phyloP scores from a whole-genome alignment of 2,888 invertebrate genomes.

The Platycheirus albimanus region DNA sequence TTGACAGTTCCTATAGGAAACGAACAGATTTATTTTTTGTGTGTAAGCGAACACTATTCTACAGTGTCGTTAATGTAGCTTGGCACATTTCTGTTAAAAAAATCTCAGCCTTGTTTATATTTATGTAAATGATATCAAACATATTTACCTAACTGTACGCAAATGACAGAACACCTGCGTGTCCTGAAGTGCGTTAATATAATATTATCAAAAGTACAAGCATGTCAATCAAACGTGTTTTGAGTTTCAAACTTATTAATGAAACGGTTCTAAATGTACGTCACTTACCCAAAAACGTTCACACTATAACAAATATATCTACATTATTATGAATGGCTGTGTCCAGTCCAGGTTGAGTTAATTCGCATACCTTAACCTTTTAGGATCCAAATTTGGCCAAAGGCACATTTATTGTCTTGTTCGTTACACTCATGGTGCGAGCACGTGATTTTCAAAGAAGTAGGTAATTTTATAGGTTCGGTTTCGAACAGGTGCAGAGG shows the following conservation, averaged over 20 bases:
- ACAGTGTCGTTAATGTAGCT: too few species aligned
- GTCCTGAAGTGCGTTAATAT: too few species aligned
- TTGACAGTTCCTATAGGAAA: too few species aligned
- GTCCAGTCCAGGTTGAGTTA: too few species aligned
- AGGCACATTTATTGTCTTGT: not conserved
- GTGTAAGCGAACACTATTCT: too few species aligned
- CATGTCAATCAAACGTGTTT: conserved; percentile 29
- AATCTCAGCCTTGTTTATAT: too few species aligned
- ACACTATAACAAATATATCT: conserved; percentile 8
- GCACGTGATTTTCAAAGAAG: conserved; percentile 21
- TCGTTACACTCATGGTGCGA: not conserved
- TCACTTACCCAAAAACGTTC: not conserved
- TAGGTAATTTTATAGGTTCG: conserved; percentile 11
- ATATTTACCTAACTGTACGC: too few species aligned
- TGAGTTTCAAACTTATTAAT: conserved; percentile 1
- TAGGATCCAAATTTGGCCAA: conserved; percentile 27
- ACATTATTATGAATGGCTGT: conserved; percentile 6
- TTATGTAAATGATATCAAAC: too few species aligned
- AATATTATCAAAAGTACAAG: not conserved
- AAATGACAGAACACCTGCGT: too few species aligned
- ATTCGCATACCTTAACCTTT: conserved; percentile 33
- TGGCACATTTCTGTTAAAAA: too few species aligned
- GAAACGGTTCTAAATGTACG: not conserved
- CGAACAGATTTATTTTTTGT: too few species aligned
- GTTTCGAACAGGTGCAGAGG: conserved; percentile 49